phyloP scores from a whole-genome alignment of 2,113 vertebrate species.

The Desmodus rotundus region DNA sequence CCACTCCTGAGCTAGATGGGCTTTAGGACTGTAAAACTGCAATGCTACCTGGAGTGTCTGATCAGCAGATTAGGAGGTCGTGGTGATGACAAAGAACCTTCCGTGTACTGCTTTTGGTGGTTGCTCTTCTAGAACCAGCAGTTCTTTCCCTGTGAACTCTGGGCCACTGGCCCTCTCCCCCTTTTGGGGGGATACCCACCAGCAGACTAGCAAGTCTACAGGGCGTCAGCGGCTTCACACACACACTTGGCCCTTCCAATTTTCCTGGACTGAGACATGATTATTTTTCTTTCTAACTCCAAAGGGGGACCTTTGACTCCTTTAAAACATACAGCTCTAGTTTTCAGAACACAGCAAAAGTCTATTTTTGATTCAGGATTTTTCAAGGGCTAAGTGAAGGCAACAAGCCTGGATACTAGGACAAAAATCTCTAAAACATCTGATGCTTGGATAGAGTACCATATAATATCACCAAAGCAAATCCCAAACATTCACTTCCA shows the following conservation, averaged over 20 bases:
- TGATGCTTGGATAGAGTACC: not conserved
- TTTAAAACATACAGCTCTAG: not conserved
- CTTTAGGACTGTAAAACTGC: not conserved
- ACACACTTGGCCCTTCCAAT: not conserved
- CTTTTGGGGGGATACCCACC: not conserved
- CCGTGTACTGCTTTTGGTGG: not conserved
- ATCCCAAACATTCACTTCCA: not conserved
- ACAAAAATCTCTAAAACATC: not conserved
- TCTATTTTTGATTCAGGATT: constrained; percentile 37
- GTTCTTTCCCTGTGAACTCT: not conserved
- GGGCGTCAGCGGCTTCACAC: not conserved
- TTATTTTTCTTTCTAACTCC: not conserved
- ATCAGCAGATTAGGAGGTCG: not conserved
- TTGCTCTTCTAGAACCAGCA: not conserved
- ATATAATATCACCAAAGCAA: not conserved
- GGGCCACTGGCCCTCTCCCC: not conserved
- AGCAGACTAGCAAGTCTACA: not conserved
- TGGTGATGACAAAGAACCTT: not conserved
- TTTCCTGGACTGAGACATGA: not conserved
- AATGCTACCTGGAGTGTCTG: not conserved
- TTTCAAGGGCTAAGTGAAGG: constrained; percentile 28
- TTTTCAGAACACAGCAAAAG: not conserved
- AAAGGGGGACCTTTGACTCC: not conserved
- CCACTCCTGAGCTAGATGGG: not conserved
- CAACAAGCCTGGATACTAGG: constrained; percentile 19